These are phyloP conservation scores for Ptychobarbus kaznakovi DNA, from an alignment of 2,797 vertebrate species.

Conservation along the genomic window DNA sequence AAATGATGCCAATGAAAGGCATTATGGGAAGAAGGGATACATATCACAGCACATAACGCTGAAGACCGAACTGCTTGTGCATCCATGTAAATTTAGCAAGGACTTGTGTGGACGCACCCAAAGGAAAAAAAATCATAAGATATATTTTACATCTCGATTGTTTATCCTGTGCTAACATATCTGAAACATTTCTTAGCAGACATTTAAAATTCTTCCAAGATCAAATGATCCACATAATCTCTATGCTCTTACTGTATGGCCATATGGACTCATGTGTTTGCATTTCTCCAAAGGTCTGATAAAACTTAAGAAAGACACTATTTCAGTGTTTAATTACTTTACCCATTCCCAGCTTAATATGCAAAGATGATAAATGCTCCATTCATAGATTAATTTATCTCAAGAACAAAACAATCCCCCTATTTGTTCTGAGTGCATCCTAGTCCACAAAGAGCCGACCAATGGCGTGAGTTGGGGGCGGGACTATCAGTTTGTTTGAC, in stretches of 20 bases:
- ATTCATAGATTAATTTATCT: not conserved
- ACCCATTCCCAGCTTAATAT: not conserved
- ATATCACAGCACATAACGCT: not conserved
- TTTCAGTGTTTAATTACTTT: not conserved
- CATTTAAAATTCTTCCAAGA: not conserved
- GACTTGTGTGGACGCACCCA: not conserved
- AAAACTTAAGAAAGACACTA: not conserved
- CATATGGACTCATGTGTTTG: no score
- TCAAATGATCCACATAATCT: not conserved
- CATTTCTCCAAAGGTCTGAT: not conserved
- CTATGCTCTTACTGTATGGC: no score
- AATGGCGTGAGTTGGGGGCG: not conserved
- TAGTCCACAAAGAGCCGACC: not conserved
- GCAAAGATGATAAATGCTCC: no score
- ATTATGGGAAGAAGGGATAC: not conserved
- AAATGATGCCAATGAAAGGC: slow-evolving; percentile 30
- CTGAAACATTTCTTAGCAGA: no score
- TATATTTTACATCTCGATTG: not conserved
- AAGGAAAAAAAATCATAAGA: not conserved
- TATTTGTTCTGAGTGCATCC: not conserved
- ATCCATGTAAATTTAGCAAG: not conserved
- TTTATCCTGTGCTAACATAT: not conserved
- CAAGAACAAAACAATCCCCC: not conserved
- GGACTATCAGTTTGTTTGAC: not conserved
- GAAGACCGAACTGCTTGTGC: not conserved